These are phyloP conservation scores for Myiothlypis chrysogaster DNA, from an alignment of 2,797 vertebrate genomes.

Conservation along the genomic window DNA sequence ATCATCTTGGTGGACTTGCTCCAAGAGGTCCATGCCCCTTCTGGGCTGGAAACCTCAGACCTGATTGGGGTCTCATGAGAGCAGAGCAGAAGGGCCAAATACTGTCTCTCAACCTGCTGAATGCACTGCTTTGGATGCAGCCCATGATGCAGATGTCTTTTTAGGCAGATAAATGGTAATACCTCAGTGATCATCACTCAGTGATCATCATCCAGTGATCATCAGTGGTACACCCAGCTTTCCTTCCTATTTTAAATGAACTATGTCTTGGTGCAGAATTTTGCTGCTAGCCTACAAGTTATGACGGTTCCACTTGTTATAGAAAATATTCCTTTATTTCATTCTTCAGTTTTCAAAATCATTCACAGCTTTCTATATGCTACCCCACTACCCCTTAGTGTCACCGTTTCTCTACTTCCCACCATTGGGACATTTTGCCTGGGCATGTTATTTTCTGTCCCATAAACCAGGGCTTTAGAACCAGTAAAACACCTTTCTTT, in stretches of 20 bases:
- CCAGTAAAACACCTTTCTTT: not conserved
- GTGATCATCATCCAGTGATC: not conserved
- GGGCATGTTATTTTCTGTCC: not conserved
- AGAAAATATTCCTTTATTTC: not conserved
- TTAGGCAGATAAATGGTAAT: not conserved
- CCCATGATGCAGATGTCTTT: not conserved
- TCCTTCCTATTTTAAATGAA: not conserved
- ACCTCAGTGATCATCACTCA: not conserved
- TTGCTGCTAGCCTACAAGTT: not conserved
- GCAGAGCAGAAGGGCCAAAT: not conserved
- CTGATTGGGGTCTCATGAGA: not conserved
- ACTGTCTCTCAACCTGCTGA: not conserved
- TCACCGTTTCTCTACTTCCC: not conserved
- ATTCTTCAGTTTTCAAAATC: not conserved
- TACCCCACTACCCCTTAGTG: not conserved
- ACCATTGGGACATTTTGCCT: not conserved
- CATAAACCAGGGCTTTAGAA: not conserved
- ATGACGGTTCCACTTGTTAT: not conserved
- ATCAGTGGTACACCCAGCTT: not conserved
- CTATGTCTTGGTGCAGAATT: not conserved
- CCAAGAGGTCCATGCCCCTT: not conserved
- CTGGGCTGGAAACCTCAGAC: not conserved
- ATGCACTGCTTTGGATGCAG: not conserved
- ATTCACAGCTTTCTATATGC: not conserved
- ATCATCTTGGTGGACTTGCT: not conserved